These are phyloP conservation scores for Octodon degus DNA, from an alignment of 2,113 vertebrate species.

Conservation along the genomic window DNA sequence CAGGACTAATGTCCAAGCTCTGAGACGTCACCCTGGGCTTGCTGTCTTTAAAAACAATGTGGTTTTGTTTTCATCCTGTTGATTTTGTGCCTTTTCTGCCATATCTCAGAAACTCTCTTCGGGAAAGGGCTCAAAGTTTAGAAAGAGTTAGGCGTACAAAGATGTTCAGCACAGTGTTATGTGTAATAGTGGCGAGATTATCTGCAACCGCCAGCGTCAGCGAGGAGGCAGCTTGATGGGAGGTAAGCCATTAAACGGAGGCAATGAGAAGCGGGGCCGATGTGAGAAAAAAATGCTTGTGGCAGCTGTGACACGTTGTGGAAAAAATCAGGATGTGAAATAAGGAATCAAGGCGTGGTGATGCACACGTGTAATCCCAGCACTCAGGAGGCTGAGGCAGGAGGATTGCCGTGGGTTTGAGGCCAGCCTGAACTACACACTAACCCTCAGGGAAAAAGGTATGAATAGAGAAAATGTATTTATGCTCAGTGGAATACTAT, in stretches of 20 bases:
- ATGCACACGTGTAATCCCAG: neutral
- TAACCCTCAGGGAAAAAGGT: neutral
- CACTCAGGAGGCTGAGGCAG: neutral
- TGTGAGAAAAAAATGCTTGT: fast-evolving
- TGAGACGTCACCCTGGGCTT: neutral
- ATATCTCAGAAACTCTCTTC: neutral
- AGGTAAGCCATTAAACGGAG: no score
- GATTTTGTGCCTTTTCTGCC: neutral
- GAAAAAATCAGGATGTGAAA: neutral
- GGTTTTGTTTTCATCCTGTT: neutral
- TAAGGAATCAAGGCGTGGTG: neutral
- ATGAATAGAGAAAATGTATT: neutral
- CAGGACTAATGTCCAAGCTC: neutral
- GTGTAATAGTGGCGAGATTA: neutral
- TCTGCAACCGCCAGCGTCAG: no score
- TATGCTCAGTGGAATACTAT: neutral
- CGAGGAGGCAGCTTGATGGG: fast-evolving
- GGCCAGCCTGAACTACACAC: neutral
- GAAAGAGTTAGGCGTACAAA: neutral
- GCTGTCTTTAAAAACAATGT: neutral
- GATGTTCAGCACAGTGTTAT: neutral
- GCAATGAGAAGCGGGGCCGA: fast-evolving
- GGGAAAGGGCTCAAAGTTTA: neutral
- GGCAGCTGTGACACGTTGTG: fast-evolving
- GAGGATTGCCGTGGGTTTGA: neutral